Evolutionary conservation across 2,113 vertebrate genomes (phyloP).

Genomic region (Bubalus kerabau): DNA sequence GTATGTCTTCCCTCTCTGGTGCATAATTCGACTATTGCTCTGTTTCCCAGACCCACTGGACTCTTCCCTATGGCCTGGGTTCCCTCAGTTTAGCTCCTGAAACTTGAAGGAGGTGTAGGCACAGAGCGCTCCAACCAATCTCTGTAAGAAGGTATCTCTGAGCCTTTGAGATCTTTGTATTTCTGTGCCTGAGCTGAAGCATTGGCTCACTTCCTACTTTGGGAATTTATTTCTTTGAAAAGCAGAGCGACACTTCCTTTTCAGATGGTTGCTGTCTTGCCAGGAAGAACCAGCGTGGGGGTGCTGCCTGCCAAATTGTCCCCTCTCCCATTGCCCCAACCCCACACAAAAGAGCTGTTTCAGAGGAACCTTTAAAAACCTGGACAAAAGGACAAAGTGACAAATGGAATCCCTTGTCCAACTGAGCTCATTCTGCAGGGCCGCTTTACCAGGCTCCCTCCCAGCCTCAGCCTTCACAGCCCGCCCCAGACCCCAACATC

Average conservation of each 20-base stretch:
- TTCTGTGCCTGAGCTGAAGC: neutral
- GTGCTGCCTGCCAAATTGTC: neutral
- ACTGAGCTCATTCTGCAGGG: accelerated
- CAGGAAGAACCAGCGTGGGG: neutral
- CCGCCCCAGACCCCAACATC: neutral
- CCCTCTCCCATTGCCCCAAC: accelerated
- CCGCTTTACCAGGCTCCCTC: accelerated
- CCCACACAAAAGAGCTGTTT: neutral
- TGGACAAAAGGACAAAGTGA: neutral
- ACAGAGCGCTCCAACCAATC: accelerated
- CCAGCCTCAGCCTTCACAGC: accelerated
- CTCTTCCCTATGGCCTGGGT: neutral
- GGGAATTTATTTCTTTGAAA: neutral
- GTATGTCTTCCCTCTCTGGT: neutral
- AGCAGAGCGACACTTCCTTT: neutral
- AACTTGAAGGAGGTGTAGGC: accelerated
- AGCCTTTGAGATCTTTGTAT: neutral
- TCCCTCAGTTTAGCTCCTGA: accelerated
- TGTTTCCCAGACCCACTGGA: accelerated
- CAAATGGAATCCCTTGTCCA: accelerated
- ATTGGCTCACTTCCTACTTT: neutral
- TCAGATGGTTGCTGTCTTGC: neutral
- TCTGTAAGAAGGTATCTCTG: neutral
- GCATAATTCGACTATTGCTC: accelerated
- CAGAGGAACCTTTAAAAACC: neutral